Evolutionary conservation across 2,113 vertebrate genomes (phyloP).

Genomic region (Dromaius novaehollandiae): DNA sequence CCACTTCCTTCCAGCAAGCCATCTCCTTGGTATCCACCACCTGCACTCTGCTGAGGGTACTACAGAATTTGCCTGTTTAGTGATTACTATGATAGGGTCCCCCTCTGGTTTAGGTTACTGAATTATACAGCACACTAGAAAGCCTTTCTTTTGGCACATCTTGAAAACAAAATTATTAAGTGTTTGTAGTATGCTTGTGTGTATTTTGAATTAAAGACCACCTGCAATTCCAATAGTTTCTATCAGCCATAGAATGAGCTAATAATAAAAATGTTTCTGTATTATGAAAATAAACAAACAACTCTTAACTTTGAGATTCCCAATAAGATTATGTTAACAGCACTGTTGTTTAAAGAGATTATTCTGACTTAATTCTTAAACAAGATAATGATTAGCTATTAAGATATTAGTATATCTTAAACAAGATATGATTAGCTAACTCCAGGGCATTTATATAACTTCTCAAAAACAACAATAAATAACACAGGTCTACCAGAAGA

Average conservation of each 20-base stretch:
- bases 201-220: background rate
- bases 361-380: background rate
- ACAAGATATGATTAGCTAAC: background rate
- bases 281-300: background rate
- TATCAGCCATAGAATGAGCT: background rate
- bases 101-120: background rate
- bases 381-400: background rate
- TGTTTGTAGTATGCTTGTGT: background rate
- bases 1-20: background rate
- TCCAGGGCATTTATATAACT: constrained; percentile 33
- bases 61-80: background rate
- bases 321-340: constrained; percentile 6
- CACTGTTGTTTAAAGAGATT: background rate
- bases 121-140: background rate
- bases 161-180: too few species aligned
- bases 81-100: background rate
- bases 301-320: background rate
- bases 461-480: constrained; percentile 29
- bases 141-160: background rate
- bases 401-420: too few species aligned
- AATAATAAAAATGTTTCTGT: background rate
- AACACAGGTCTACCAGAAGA: constrained; percentile 21
- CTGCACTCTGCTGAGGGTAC: background rate
- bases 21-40: background rate
- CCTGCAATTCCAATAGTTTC: background rate